Percentiles rank a stretch among this genome's conserved stretches.
Conservation (phyloP, 1,140 invertebrate genomes). For the Tetranychus urticae region DNA sequence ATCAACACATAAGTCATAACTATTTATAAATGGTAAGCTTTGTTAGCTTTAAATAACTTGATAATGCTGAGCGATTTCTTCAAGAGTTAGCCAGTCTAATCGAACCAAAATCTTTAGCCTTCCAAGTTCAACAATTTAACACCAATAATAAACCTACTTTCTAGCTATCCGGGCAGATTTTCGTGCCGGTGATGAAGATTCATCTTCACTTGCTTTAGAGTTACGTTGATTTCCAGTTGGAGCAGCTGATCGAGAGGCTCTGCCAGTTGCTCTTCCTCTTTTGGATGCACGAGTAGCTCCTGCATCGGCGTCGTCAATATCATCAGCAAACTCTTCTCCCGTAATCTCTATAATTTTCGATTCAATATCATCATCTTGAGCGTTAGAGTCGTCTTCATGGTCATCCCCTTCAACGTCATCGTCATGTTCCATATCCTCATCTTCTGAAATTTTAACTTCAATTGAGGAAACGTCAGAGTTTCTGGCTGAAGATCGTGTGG, state of each 20-base stretch:
- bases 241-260: background rate
- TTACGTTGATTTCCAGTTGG: background rate
- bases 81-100: too few relatives aligned
- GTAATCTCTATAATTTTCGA: background rate
- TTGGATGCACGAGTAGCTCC: background rate
- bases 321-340: conserved; percentile 9
- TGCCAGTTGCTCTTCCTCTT: background rate
- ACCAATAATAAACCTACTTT: conserved; percentile 1
- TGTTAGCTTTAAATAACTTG: too few relatives aligned
- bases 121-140: too few relatives aligned
- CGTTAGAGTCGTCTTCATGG: conserved; percentile 11
- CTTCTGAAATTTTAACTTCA: background rate
- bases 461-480: background rate
- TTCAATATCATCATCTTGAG: background rate
- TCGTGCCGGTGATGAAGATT: conserved; percentile 4
- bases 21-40: too few relatives aligned
- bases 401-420: conserved; percentile 8
- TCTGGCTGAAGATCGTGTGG: background rate
- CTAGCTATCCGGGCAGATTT: conserved; percentile 6
- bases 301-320: conserved; percentile 4
- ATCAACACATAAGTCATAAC: too few relatives aligned
- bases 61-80: too few relatives aligned
- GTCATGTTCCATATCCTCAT: background rate
- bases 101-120: too few relatives aligned
- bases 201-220: background rate